Evolutionary conservation across 1,140 invertebrate species (phyloP).

Genomic region (Diorhabda carinulata): DNA sequence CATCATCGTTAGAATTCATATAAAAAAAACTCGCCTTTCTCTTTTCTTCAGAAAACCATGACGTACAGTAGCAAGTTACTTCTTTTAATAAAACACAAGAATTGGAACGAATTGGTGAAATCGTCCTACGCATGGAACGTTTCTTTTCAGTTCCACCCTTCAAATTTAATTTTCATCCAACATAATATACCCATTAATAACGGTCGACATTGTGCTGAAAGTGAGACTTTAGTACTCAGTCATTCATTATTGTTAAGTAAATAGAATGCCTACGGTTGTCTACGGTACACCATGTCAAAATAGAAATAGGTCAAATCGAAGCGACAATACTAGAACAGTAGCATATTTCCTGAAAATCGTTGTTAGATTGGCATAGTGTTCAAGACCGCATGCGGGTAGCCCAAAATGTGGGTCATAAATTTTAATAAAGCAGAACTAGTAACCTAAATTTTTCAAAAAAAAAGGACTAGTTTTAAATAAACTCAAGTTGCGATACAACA

Average conservation of each 20-base stretch:
- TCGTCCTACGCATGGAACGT: too few relatives aligned
- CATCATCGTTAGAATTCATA: too few relatives aligned
- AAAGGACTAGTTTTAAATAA: background rate
- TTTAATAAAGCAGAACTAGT: conserved; percentile 13
- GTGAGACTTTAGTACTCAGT: background rate
- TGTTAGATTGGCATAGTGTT: conserved; percentile 6
- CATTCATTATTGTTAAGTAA: background rate
- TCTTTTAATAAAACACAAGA: too few relatives aligned
- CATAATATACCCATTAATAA: too few relatives aligned
- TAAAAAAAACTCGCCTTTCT: too few relatives aligned
- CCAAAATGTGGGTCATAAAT: conserved; percentile 12
- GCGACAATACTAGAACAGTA: background rate
- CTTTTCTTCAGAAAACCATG: too few relatives aligned
- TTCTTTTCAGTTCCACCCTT: too few relatives aligned
- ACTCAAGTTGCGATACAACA: too few relatives aligned
- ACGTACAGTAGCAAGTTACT: too few relatives aligned
- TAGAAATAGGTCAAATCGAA: conserved; percentile 13
- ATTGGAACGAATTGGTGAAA: too few relatives aligned
- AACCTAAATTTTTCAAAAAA: conserved; percentile 16
- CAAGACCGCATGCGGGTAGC: conserved; percentile 15
- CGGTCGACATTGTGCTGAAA: background rate
- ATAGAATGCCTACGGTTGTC: background rate
- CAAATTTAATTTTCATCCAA: too few relatives aligned
- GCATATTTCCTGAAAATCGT: conserved; percentile 15
- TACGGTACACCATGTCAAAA: conserved; percentile 2